Conservation (phyloP, 2,113 vertebrate genomes). For the Heterotilapia buettikoferi region DNA sequence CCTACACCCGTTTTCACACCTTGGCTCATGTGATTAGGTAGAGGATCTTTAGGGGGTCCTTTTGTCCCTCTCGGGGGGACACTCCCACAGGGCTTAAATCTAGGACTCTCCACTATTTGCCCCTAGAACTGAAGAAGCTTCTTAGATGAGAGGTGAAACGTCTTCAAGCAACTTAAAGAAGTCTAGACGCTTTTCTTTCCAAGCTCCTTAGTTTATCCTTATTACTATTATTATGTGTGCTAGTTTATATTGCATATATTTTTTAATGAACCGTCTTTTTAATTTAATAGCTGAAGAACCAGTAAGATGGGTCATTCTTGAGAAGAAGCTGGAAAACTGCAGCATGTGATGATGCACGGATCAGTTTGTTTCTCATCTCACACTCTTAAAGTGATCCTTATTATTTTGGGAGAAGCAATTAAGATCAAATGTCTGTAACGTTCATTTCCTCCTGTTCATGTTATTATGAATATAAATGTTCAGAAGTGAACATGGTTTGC, state of each 20-base stretch:
- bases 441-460: fast-evolving
- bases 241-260: not conserved
- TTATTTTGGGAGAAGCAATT: fast-evolving
- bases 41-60: too few relatives aligned
- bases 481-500: fast-evolving
- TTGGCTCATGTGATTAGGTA: too few relatives aligned
- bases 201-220: not conserved
- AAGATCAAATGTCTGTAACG: fast-evolving
- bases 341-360: fast-evolving
- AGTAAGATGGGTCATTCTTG: not conserved
- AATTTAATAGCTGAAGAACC: fast-evolving
- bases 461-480: not conserved
- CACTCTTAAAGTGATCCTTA: not conserved
- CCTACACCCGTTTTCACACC: too few relatives aligned
- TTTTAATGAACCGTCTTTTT: fast-evolving
- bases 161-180: too few relatives aligned
- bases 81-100: too few relatives aligned
- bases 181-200: too few relatives aligned
- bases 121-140: too few relatives aligned
- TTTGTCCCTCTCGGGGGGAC: too few relatives aligned
- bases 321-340: not conserved
- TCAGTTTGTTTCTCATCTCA: not conserved
- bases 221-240: not conserved
- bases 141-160: too few relatives aligned
- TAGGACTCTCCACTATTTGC: too few relatives aligned